Evolutionary conservation across 2,888 invertebrate species (phyloP).

Genomic region (Himalopsyche anomala): DNA sequence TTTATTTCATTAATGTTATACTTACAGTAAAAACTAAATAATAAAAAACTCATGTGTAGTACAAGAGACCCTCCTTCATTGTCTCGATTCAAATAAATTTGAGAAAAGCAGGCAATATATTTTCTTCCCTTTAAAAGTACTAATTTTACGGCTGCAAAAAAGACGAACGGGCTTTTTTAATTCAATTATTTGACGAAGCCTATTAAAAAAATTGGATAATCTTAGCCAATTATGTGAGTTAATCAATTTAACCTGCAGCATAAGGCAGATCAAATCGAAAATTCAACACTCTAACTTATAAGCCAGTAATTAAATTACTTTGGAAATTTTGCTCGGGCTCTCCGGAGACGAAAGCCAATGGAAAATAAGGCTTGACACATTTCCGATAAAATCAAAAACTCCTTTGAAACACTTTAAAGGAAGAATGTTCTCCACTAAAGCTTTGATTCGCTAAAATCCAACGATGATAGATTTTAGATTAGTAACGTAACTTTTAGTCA

Average conservation of each 20-base stretch:
- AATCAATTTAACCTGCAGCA: conserved; percentile 29
- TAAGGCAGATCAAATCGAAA: conserved; percentile 21
- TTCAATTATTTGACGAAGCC: conserved; percentile 7
- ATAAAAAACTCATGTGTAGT: too few relatives aligned
- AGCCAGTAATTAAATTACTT: conserved; percentile 6
- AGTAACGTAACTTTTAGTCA: too few relatives aligned
- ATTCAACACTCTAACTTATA: conserved; percentile 15
- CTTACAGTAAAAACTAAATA: too few relatives aligned
- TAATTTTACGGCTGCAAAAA: not conserved
- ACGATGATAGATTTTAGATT: not conserved
- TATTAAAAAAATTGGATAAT: conserved; percentile 11
- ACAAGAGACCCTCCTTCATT: too few relatives aligned
- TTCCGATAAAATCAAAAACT: conserved; percentile 34
- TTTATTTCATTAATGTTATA: too few relatives aligned
- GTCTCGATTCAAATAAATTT: too few relatives aligned
- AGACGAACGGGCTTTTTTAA: not conserved
- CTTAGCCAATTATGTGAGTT: conserved; percentile 20
- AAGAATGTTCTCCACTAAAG: not conserved
- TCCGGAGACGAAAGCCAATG: not conserved
- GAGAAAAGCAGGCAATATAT: too few relatives aligned
- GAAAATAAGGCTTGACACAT: conserved; percentile 17
- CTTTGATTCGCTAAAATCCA: conserved; percentile 22
- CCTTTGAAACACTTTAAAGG: conserved; percentile 1
- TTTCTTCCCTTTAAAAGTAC: too few relatives aligned
- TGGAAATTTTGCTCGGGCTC: not conserved